Evolutionary conservation across 2,888 invertebrate species (phyloP), one percentile per base, ranked within the genome.

Genomic region (Drosophila vallismaia): DNA sequence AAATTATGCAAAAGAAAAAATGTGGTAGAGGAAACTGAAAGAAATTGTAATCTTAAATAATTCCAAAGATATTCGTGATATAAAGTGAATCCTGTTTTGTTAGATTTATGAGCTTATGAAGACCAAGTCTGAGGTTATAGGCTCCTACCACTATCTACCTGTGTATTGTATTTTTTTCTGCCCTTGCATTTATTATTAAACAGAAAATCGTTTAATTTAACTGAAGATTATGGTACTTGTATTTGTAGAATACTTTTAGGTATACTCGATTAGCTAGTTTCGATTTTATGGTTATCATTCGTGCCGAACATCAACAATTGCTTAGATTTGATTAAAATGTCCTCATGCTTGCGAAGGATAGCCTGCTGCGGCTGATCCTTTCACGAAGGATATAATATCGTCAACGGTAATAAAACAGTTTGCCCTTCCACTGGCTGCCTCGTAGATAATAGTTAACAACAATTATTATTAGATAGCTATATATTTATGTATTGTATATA

Each of bases 361-460:
- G 75, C 76, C 77, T 53, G 67, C 56, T 58, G 56, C 55, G 70
- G 56, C 53, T 60, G 46, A 31, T 70, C 67, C 52, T 63, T 69
- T 67, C 79, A 76, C 74, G 75, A 42, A 8, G 71, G 60, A 84
- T 71, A 31, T 64, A 87, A 87, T 87, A 87, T 87, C 87, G 75
- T 84, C 80, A 89, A 87, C 82, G 87, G 87, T 89, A 87, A 87
- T 88, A 82, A 79, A 79, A 88, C 88, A 84, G 79, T 71, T 74
- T 58, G 50, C 42, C 75, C 71, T 70, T 73, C 29, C 31, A 55
- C 44, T 55, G 49, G 64, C 51, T 29, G 73, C 42, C 9, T 71
- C 55, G 75, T 72, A 76, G 40, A 19, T 42, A 42, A 42, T 42
- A 79, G 70, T 81, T 76, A 86, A 81, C 71, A 81, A 80, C 74